Percentiles rank a stretch among this genome's conserved stretches.
These are phyloP conservation scores for Hoplias malabaricus DNA, from an alignment of 2,113 vertebrate species.

Conservation along the genomic window DNA sequence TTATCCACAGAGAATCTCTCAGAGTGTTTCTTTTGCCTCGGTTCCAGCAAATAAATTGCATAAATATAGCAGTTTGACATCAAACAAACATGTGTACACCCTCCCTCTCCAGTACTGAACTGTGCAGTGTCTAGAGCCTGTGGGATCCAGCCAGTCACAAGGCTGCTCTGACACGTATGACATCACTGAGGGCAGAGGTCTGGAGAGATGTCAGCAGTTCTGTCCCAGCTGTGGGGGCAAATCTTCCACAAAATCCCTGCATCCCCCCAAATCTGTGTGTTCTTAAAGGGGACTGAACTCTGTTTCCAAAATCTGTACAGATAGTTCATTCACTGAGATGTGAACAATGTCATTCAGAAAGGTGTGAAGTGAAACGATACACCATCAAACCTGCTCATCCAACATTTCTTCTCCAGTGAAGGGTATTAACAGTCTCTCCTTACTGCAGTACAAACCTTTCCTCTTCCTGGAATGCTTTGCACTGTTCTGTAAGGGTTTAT, in stretches of 20 bases:
- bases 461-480: too few species aligned
- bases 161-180: conserved; percentile 11
- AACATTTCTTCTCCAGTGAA: too few species aligned
- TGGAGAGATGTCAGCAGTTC: conserved; percentile 43
- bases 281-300: too few species aligned
- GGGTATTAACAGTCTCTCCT: too few species aligned
- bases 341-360: too few species aligned
- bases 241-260: background rate
- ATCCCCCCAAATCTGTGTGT: too few species aligned
- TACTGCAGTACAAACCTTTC: too few species aligned
- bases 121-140: background rate
- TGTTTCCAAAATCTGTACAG: too few species aligned
- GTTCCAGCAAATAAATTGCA: background rate
- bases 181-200: conserved; percentile 31
- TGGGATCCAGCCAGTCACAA: conserved; percentile 25
- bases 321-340: too few species aligned
- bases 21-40: background rate
- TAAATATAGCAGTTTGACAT: background rate
- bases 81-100: background rate
- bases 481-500: too few species aligned
- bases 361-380: too few species aligned
- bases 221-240: conserved; percentile 23
- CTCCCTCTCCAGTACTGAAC: background rate
- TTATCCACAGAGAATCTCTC: conserved; percentile 12
- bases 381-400: too few species aligned